Evolutionary conservation across 2,888 invertebrate species (phyloP), one percentile per base, ranked within the genome.

Genomic region (Platerodrilus igneus): DNA sequence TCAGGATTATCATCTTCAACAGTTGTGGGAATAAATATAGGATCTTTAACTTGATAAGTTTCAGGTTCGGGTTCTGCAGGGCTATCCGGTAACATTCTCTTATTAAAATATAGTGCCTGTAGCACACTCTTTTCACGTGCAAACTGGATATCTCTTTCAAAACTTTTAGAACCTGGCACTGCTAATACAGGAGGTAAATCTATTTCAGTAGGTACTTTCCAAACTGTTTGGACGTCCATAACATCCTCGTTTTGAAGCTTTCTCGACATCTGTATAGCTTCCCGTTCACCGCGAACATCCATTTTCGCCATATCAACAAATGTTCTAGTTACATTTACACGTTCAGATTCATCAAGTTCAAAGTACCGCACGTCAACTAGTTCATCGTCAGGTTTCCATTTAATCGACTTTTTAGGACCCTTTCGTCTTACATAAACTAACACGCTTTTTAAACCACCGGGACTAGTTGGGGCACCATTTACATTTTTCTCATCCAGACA

Each of bases 311-410:
- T 86, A 58, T 93, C 92, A 19, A 82, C 85, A 68, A 95, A 95
- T 18, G 79, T 86, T 68, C 84, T 90, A 2, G 84, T 92, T 1
- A 96, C 95, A 69, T 96, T 96, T 2, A 93, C 90, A 60, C 96
- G 78, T 70, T 97, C 96, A 9, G 87, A 93, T 69, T 94, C 95
- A 67, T 96, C 95, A 52, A 95, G 70, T 66, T 95, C 95, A 67
- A 97, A 96, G 68, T 81, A 94, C 56, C 86, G 82, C 39, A 91
- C 75, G 58, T 87, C 82, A 55, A 86, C 86, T 18, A 97, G 71
- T 50, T 85, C 79, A 4, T 76, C 69, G 41, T 92, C 91, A 3
- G 83, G 77, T 59, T 84, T 85, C 85, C 91, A 94, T 59, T 81
- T 56, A 14, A 68, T 62, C 52, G 79, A 78, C 65, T 87, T 86